Evolutionary conservation across 2,888 invertebrate species (phyloP).

Genomic region (Myopa testacea): DNA sequence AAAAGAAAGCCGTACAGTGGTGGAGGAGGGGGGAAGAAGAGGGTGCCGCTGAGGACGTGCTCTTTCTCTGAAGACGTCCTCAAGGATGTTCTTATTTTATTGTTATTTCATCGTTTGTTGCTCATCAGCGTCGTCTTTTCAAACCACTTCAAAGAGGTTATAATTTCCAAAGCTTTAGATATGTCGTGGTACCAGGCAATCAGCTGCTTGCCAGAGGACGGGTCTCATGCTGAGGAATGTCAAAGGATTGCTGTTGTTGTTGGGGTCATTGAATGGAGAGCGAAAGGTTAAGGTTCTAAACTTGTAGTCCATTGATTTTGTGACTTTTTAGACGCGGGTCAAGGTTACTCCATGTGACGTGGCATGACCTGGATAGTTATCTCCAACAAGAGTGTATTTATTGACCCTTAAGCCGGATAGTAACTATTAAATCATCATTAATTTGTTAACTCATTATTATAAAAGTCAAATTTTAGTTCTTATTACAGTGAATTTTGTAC

Average conservation of each 20-base stretch:
- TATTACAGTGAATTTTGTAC: too few relatives aligned
- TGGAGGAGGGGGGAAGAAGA: neutral
- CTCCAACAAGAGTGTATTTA: too few relatives aligned
- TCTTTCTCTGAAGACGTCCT: too few relatives aligned
- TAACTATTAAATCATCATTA: too few relatives aligned
- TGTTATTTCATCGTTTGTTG: neutral
- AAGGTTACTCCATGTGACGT: neutral
- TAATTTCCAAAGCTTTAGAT: conserved; percentile 67
- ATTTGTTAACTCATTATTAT: too few relatives aligned
- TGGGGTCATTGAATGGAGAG: too few relatives aligned
- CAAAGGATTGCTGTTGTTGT: neutral
- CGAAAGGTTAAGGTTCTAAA: neutral
- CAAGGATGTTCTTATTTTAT: neutral
- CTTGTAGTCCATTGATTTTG: neutral
- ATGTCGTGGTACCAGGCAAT: conserved; percentile 62
- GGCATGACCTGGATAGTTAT: too few relatives aligned
- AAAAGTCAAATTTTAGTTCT: too few relatives aligned
- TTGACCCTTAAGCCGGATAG: too few relatives aligned
- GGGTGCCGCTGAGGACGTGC: neutral
- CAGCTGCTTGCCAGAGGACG: conserved; percentile 49
- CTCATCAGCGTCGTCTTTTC: neutral
- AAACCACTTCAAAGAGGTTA: conserved; percentile 61
- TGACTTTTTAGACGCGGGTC: neutral
- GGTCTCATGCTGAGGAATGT: conserved; percentile 1
- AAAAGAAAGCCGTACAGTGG: neutral